Percentiles rank a stretch among this genome's conserved stretches.
phyloP scores from a whole-genome alignment of 2,797 vertebrate genomes.

The Anabacerthia variegaticeps region DNA sequence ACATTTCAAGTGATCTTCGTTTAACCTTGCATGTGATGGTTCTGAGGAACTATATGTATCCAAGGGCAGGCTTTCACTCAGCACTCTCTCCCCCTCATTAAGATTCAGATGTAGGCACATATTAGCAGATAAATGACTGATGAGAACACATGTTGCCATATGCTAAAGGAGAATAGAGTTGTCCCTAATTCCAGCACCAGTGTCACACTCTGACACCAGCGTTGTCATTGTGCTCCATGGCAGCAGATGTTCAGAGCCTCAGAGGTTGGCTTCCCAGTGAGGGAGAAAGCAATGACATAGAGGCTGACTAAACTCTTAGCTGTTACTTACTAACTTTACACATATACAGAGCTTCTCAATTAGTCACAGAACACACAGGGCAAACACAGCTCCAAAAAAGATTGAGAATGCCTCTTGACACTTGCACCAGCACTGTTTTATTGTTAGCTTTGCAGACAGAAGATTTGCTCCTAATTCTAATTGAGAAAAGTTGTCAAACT shows the following conservation, averaged over 20 bases:
- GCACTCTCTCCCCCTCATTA: background rate
- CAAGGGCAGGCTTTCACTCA: background rate
- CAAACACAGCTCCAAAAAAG: background rate
- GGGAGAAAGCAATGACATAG: constrained; percentile 28
- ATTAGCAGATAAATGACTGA: background rate
- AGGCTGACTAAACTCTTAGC: background rate
- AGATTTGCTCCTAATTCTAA: background rate
- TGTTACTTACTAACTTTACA: background rate
- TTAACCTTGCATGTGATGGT: background rate
- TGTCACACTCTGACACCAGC: background rate
- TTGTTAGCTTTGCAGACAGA: background rate
- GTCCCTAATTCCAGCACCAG: background rate
- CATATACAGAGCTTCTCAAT: background rate
- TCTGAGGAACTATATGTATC: background rate
- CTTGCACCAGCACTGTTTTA: background rate
- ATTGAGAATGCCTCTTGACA: background rate
- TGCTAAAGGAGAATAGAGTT: background rate
- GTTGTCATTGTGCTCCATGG: background rate
- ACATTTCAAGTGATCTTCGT: background rate
- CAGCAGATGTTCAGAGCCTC: constrained; percentile 46
- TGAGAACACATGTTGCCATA: constrained; percentile 37
- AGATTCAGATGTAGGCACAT: background rate
- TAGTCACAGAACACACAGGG: background rate
- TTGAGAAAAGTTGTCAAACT: background rate
- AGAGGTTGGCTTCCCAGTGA: constrained; percentile 7